Evolutionary conservation across 2,888 invertebrate species (phyloP).

Genomic region (Acrobasis consociella): DNA sequence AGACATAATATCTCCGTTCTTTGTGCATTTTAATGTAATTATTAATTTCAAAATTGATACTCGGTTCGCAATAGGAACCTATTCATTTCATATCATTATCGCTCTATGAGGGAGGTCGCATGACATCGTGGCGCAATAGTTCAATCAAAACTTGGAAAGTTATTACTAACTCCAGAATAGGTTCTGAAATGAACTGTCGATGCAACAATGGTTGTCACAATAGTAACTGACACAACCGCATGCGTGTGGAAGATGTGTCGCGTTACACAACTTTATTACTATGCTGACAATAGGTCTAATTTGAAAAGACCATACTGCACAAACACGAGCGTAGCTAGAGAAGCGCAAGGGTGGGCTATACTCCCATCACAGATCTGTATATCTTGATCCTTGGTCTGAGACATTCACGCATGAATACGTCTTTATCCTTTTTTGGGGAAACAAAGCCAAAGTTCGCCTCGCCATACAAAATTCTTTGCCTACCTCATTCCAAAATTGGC

Average conservation of each 20-base stretch:
- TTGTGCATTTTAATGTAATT: too few relatives aligned
- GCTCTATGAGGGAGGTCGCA: not conserved
- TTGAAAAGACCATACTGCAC: slow-evolving; percentile 1
- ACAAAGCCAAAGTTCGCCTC: too few relatives aligned
- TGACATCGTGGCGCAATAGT: not conserved
- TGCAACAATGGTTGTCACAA: slow-evolving; percentile 27
- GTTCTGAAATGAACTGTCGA: slow-evolving; percentile 22
- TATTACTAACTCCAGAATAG: slow-evolving; percentile 12
- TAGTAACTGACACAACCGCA: slow-evolving; percentile 25
- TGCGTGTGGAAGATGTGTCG: slow-evolving; percentile 18
- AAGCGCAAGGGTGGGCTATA: not conserved
- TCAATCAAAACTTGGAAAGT: slow-evolving; percentile 11
- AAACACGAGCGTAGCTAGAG: not conserved
- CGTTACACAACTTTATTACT: slow-evolving; percentile 22
- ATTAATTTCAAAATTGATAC: not conserved
- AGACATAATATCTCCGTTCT: too few relatives aligned
- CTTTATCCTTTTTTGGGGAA: too few relatives aligned
- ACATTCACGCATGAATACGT: too few relatives aligned
- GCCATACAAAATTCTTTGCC: too few relatives aligned
- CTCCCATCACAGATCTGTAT: too few relatives aligned
- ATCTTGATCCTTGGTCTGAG: too few relatives aligned
- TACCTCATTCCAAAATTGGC: too few relatives aligned
- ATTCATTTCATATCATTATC: not conserved
- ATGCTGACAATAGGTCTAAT: slow-evolving; percentile 18
- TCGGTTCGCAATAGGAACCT: not conserved